A percentile compares a stretch with the other conserved stretches of the same genome.
Evolutionary conservation across 2,113 vertebrate genomes (phyloP).

Genomic region (Grus americana): DNA sequence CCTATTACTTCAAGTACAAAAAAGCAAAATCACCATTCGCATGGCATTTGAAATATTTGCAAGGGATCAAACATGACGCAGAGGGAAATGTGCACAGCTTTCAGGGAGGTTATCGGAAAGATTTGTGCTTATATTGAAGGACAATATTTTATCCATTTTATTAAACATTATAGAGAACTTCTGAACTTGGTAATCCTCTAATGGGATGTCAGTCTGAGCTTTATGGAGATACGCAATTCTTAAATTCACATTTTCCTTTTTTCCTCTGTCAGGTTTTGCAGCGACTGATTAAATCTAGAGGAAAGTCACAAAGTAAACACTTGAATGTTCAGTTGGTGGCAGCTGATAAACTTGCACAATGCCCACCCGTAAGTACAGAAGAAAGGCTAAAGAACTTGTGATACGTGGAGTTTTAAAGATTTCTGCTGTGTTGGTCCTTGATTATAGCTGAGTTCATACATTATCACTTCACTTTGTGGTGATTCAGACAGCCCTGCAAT

Average conservation of each 20-base stretch:
- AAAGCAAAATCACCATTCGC: neutral
- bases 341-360: conserved; percentile 95
- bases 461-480: neutral
- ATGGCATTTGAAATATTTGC: neutral
- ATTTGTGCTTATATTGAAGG: neutral
- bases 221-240: neutral
- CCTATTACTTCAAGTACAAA: neutral
- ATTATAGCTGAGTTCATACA: neutral
- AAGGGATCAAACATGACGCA: neutral
- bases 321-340: conserved; percentile 97
- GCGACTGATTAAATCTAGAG: conserved; percentile 95
- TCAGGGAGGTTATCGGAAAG: neutral
- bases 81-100: neutral
- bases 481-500: neutral
- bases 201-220: neutral
- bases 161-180: neutral
- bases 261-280: conserved; percentile 87
- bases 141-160: neutral
- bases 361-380: conserved; percentile 88
- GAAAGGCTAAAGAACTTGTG: neutral
- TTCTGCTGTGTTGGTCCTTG: neutral
- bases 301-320: conserved; percentile 98
- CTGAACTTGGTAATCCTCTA: neutral
- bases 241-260: conserved; percentile 1
- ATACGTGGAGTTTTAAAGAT: neutral